Evolutionary conservation across 2,888 invertebrate genomes (phyloP).

Genomic region (Ferrisia virgata): DNA sequence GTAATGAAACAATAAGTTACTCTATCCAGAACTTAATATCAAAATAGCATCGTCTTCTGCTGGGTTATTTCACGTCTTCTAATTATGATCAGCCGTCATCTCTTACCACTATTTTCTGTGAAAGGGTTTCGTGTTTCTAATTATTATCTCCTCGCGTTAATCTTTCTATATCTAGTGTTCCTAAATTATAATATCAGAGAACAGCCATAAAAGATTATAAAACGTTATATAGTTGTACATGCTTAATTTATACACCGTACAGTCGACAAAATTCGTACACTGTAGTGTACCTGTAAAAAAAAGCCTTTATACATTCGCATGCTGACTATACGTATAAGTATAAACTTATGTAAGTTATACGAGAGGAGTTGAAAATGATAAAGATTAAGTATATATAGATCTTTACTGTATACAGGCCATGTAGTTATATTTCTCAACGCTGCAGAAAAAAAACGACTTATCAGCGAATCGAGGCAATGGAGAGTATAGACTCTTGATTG

Average conservation of each 20-base stretch:
- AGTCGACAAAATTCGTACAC: neutral
- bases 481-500: neutral
- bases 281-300: neutral
- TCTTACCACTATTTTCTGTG: neutral
- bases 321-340: neutral
- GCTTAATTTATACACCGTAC: neutral
- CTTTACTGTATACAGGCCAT: too few relatives aligned
- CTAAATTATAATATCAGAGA: slow-evolving; percentile 3
- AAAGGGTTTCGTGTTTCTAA: slow-evolving; percentile 19
- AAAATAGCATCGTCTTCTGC: neutral
- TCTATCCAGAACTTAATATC: slow-evolving; percentile 2
- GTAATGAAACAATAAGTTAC: slow-evolving; percentile 19
- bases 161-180: neutral
- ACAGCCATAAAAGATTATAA: slow-evolving; percentile 16
- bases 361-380: neutral
- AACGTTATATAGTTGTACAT: neutral
- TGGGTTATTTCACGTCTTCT: slow-evolving; percentile 4
- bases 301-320: neutral
- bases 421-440: neutral
- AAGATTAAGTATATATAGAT: too few relatives aligned
- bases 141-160: slow-evolving; percentile 22
- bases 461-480: neutral
- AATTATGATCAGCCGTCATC: slow-evolving; percentile 18
- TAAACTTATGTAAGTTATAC: neutral
- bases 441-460: slow-evolving; percentile 5